Base-by-base conservation (phyloP, 2,888 invertebrate species). In the Furcula furcula region DNA sequence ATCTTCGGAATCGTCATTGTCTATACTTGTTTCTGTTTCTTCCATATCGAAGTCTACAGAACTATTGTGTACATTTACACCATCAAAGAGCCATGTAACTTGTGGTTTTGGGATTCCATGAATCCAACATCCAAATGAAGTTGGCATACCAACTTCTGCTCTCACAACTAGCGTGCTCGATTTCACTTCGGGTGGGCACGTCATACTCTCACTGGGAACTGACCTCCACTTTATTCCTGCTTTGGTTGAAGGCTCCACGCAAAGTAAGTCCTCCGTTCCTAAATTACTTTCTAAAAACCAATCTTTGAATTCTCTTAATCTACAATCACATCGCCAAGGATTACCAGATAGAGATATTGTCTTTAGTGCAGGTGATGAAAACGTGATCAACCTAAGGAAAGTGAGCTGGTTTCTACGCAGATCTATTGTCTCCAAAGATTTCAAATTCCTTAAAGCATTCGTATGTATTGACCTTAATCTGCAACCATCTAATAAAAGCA, bases 251-350 rank as follows among this genome's bases (percentile, higher is more conserved):
- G 97, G 97, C 31, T 93, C 93, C 7, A 91, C 91, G 64, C 95
- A 95, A 30, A 91, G 89, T 51, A 96, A 90, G 23, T 94, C 92
- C 46, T 93, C 92, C 7, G 94, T 94, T 42, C 94, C 93, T 32
- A 97, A 88, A 58, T 95, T 95, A 59, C 93, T 93, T 31, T 92
- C 91, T 32, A 96, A 90, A 69, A 96, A 93, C 96, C 97, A 97
- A 55, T 93, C 93, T 39, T 96, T 92, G 59, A 97, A 95, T 39
- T 94, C 94, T 31, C 96, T 91, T 38, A 97, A 79, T 47, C 94
- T 92, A 76, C 97, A 97, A 74, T 97, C 96, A 75, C 97, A 97
- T 64, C 91, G 91, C 97, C 97, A 97, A 3, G 95, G 96, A 76
- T 97, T 97, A 16, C 94, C 94, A 47, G 95, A 94, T 32, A 97